Base-by-base conservation (phyloP, 2,888 invertebrate species). In the Drosophila hamatofila region DNA sequence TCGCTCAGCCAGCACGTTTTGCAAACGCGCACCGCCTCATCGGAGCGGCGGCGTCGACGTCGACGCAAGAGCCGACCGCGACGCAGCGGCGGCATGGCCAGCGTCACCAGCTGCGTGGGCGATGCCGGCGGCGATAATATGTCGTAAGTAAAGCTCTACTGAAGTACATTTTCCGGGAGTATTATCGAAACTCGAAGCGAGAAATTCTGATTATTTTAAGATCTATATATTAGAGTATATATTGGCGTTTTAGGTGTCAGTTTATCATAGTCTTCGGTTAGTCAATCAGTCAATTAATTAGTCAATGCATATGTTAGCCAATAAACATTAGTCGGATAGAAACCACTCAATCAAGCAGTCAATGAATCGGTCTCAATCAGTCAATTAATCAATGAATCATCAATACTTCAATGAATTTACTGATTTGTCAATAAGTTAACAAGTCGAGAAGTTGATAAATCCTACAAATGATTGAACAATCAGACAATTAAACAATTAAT, bases 1-100 rank as follows among this genome's bases (percentile, higher is more conserved):
- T 92, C 92, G 3, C 82, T 92, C 5, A 93, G 92, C 71, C 92
- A 92, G 60, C 92, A 92, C 83, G 92, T 93, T 35, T 78, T 92
- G 42, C 89, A 89, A 51, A 91, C 91, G 25, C 92, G 92, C 60
- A 92, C 93, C 42, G 92, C 93, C 3, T 92, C 93, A 11, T 92
- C 93, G 37, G 92, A 93, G 66, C 86, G 93, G 7, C 85, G 93
- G 7, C 81, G 93, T 44, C 91, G 92, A 37, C 85, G 93, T 30
- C 81, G 93, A 12, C 90, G 92, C 35, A 93, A 92, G 72, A 92
- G 92, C 57, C 91, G 93, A 3, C 91, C 92, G 39, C 88, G 93
- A 55, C 90, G 93, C 18, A 89, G 83, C 72, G 92, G 92, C 67
- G 89, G 92, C 71, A 85, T 89, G 79, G 85, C 83, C 69, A 56